Conservation (phyloP, 2,888 invertebrate species). For the Synanthedon formicaeformis region DNA sequence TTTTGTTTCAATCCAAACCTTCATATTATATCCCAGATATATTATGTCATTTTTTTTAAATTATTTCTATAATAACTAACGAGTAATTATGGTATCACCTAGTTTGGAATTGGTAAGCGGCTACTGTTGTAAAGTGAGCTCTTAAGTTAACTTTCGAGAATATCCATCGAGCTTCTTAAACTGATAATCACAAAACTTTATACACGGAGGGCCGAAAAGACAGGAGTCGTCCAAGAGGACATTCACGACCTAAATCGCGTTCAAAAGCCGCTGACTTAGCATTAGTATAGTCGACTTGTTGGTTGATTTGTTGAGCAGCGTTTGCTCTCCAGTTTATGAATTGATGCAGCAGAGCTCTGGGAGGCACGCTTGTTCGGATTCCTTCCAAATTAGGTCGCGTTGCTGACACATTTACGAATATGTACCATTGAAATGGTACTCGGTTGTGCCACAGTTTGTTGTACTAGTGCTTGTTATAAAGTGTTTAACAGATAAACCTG, state of each 20-base stretch:
- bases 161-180: neutral
- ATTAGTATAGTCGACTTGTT: neutral
- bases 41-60: too few relatives aligned
- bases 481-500: too few relatives aligned
- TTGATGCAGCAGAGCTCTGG: neutral
- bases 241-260: constrained; percentile 35
- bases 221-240: constrained; percentile 1
- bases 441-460: too few relatives aligned
- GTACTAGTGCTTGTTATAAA: too few relatives aligned
- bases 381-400: neutral
- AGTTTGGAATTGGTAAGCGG: too few relatives aligned
- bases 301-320: neutral
- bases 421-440: too few relatives aligned
- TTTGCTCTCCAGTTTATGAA: neutral
- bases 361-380: neutral
- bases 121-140: too few relatives aligned
- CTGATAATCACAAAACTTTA: neutral
- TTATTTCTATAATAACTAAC: too few relatives aligned
- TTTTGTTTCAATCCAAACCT: too few relatives aligned
- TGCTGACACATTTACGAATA: neutral
- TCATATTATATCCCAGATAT: too few relatives aligned
- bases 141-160: neutral
- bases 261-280: constrained; percentile 9
- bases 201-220: neutral
- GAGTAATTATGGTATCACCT: too few relatives aligned